Base-by-base conservation (phyloP, 2,797 vertebrate species). In the Hylomyscus alleni region DNA sequence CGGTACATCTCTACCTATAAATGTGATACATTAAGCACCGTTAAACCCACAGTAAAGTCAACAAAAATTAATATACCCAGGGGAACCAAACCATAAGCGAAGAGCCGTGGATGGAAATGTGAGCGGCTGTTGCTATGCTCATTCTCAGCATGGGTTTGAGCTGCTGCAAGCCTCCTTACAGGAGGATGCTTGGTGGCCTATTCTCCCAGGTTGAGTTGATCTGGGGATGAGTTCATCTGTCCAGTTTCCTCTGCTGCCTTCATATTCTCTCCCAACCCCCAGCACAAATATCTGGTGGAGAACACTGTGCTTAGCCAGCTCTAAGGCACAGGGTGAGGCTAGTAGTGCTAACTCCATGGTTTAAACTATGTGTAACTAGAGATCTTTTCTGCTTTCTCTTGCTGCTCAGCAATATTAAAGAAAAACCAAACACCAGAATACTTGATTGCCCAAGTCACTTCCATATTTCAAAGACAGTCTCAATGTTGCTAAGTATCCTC, bases 241-340 rank as follows among this genome's bases (percentile, higher is more conserved):
- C 54, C 37, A 6, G 9, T 12, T 10, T 26, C 78, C 40, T 47
- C 65, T 20, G n/a, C n/a, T 85, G 17, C 67, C 6, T 6, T 44
- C 56, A 44, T 15, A 31, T 12, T 17, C 19, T 24, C 22, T 24
- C 34, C 24, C 4, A 14, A 4, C 14, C 22, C 29, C 75, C 40
- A 52, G 15, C 3, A 58, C 37, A 37, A 34, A 76, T 31, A 3
- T 75, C 75, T 44, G 9, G 15, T 24, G 54, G 31, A n/a, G 0
- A 2, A 8, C 4, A 20, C 17, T 20, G 0, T 1, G 6, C 4
- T 19, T 24, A 56, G 8, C 3, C 3, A 4, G 19, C 47, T 44
- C 44, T 3, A 75, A 47, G 22, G 31, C 4, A 1, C 13, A 40
- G 7, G 19, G 37, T 15, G 24, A 52, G 0, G 20, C 22, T 1